Base-by-base conservation (phyloP, 1,140 invertebrate species). In the Marisa cornuarietis region DNA sequence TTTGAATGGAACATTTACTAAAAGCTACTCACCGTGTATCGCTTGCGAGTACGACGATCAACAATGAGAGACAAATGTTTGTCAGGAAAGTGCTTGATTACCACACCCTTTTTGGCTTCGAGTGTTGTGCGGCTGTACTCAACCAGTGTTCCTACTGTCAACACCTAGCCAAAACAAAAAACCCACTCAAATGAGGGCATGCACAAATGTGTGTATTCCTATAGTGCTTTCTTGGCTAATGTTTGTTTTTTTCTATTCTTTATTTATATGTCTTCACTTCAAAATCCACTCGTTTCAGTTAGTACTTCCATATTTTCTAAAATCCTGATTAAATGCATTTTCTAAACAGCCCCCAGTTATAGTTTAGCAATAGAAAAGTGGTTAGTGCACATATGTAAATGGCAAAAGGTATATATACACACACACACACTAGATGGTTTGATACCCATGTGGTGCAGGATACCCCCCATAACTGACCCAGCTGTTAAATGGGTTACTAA, bases 81-180 rank as follows among this genome's bases (percentile, higher is more conserved):
- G 81, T 90, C 90, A 9, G 89, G 85, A 78, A 87, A 91, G 75
- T 90, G 89, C 84, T 90, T 90, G 13, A 91, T 84, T 7, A 90
- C 88, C 42, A 91, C 88, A n/a, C 89, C 90, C 61, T 83, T 84
- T 80, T 88, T 88, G 51, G 79, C 76, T 18, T 90, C 88, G 24
- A 85, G 76, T 18, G 85, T 85, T 1, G 80, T 84, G 58, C 87
- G 83, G 58, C 76, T 87, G 79, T 89, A 91, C 54, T 84, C 81
- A 18, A 91, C 89, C 63, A 87, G 82, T 10, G 86, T 88, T 18
- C 90, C 90, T 13, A 89, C 87, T 3, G 89, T 88, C 26, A 90
- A 73, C 4, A 91, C 86, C 90, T 90, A 72, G 2, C 31, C 31
- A 42, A 42, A 42, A 2, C 2, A 42, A 42, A 42, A n/a, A n/a